These are phyloP conservation scores for Solen grandis DNA, from an alignment of 1,140 invertebrate species.

Conservation along the genomic window DNA sequence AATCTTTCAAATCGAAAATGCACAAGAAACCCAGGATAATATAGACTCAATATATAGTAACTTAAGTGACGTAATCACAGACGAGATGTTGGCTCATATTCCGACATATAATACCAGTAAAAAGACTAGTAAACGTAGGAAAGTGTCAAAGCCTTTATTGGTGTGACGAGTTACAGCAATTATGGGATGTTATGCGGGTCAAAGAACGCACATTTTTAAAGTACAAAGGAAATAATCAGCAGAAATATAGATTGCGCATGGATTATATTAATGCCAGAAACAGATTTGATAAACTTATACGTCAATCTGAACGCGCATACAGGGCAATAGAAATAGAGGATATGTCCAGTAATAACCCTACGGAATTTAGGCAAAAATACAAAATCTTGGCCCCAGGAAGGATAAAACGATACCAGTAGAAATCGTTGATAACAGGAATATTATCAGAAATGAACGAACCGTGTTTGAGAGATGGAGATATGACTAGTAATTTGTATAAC, in stretches of 20 bases:
- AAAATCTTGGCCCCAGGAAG: slow-evolving; percentile 34
- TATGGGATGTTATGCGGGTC: background rate
- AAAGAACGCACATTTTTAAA: slow-evolving; percentile 13
- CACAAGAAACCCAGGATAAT: slow-evolving; percentile 1
- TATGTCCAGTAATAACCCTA: slow-evolving; percentile 19
- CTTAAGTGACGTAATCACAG: background rate
- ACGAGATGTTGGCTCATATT: background rate
- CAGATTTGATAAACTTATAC: no score
- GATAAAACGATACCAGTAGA: no score
- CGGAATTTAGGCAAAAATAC: slow-evolving; percentile 33
- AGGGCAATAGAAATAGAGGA: slow-evolving; percentile 12
- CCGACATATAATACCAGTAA: background rate
- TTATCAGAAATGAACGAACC: background rate
- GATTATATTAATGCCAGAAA: slow-evolving; percentile 2
- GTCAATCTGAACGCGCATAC: slow-evolving; percentile 11
- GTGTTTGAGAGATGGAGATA: slow-evolving; percentile 6
- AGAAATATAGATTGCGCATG: background rate
- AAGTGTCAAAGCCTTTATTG: slow-evolving; percentile 21
- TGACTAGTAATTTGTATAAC: slow-evolving; percentile 18
- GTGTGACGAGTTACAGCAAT: slow-evolving; percentile 9
- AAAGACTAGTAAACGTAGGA: background rate
- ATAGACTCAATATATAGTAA: slow-evolving; percentile 1
- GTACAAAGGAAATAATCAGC: background rate
- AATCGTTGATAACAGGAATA: background rate
- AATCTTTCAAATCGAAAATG: background rate